These are phyloP conservation scores for Flabesymbios commensalis DNA, from an alignment of 2,888 invertebrate species.

Conservation along the genomic window DNA sequence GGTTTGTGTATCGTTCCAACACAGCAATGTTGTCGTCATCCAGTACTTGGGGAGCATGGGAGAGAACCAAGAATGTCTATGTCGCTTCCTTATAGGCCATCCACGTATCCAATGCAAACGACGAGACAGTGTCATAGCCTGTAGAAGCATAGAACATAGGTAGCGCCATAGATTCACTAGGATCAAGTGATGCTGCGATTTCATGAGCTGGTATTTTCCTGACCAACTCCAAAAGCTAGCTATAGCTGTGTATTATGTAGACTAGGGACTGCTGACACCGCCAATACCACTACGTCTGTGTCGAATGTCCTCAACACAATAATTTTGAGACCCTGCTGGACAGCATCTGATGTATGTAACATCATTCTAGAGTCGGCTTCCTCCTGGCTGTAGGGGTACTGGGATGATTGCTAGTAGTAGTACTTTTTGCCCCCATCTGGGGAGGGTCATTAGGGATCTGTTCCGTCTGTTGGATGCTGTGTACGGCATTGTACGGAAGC, in stretches of 20 bases:
- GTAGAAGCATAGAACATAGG: no score
- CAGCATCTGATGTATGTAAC: background rate
- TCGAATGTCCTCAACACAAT: background rate
- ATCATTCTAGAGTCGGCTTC: constrained; percentile 26
- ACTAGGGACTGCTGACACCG: background rate
- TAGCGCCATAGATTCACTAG: constrained; percentile 8
- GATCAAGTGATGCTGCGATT: constrained; percentile 17
- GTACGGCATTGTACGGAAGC: no score
- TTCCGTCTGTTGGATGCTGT: no score
- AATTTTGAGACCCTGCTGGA: background rate
- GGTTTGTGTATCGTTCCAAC: constrained; percentile 31
- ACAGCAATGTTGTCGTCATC: background rate
- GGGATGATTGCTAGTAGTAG: no score
- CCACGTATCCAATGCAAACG: constrained; percentile 18
- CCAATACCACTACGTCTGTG: background rate
- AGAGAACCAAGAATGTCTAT: background rate
- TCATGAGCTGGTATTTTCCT: constrained; percentile 28
- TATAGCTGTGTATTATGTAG: constrained; percentile 11
- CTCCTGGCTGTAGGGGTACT: constrained; percentile 30
- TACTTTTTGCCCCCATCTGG: no score
- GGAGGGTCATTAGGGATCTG: no score
- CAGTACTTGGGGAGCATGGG: background rate
- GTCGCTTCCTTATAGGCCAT: constrained; percentile 1
- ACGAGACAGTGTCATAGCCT: constrained; percentile 27
- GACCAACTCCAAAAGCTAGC: constrained; percentile 26